Percentiles rank a stretch among this genome's conserved stretches.
These are phyloP conservation scores for Paelopatides confundens DNA, from an alignment of 53 echinoderm and acorn worm species.

Conservation along the genomic window DNA sequence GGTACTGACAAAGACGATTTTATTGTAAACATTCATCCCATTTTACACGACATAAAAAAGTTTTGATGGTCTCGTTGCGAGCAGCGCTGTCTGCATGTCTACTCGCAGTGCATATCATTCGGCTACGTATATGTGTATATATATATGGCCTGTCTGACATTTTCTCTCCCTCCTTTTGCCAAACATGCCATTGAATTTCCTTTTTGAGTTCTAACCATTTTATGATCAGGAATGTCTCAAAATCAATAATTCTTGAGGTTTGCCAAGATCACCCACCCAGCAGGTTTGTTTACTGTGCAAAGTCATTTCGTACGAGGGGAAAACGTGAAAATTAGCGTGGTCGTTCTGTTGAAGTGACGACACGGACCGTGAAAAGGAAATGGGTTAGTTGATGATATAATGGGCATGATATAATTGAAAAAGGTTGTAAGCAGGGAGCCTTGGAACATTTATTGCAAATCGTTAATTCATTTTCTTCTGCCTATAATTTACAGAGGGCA, in stretches of 20 bases:
- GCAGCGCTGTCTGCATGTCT: neutral
- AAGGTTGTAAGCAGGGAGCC: neutral
- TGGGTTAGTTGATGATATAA: constrained; percentile 3
- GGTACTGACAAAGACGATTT: neutral
- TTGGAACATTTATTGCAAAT: neutral
- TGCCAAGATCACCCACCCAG: neutral
- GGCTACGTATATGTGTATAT: neutral
- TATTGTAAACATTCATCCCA: neutral
- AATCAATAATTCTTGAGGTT: constrained; percentile 3
- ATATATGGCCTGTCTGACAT: constrained; percentile 8
- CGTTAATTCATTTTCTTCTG: neutral
- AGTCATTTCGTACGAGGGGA: neutral
- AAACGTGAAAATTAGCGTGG: neutral
- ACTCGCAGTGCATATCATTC: neutral
- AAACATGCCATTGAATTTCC: constrained; percentile 1
- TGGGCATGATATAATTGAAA: neutral
- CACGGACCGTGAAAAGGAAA: constrained; percentile 3
- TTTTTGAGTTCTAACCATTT: neutral
- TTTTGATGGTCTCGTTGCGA: neutral
- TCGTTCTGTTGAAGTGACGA: neutral
- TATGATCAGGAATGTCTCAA: constrained; percentile 8
- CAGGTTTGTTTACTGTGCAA: neutral
- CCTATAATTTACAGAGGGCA: neutral
- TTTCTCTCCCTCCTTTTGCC: neutral
- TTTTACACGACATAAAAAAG: neutral